Conservation (phyloP, 2,113 vertebrate genomes). For the Melanerpes formicivorus region DNA sequence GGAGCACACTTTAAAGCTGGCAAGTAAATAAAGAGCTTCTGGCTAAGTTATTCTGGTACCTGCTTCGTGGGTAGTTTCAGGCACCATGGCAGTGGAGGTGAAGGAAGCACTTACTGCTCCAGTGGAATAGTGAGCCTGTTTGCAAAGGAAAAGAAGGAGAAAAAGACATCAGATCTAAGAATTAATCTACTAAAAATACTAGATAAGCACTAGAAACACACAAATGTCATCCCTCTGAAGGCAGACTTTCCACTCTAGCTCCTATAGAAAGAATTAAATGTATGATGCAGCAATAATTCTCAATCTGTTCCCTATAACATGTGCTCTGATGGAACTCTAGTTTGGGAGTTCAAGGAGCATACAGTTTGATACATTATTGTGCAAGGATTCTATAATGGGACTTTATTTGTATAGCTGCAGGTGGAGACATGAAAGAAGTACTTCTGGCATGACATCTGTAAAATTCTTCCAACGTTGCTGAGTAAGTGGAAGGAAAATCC, state of each 20-base stretch:
- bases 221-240: background rate
- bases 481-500: background rate
- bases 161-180: background rate
- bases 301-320: background rate
- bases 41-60: slow-evolving; percentile 70
- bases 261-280: background rate
- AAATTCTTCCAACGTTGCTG: background rate
- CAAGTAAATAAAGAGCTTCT: background rate
- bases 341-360: background rate
- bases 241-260: background rate
- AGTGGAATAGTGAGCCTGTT: slow-evolving; percentile 96
- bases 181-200: background rate
- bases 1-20: background rate
- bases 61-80: slow-evolving; percentile 91
- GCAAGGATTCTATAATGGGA: background rate
- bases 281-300: background rate
- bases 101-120: slow-evolving; percentile 95
- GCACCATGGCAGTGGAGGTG: slow-evolving; percentile 96
- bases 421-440: background rate
- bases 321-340: background rate
- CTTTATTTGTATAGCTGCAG: background rate
- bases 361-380: background rate
- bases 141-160: background rate
- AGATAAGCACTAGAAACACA: background rate
- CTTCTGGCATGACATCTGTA: background rate